Percentiles rank a stretch among this genome's conserved stretches.
phyloP scores from a whole-genome alignment of 2,797 vertebrate species.

The Fistularia tabacaria region DNA sequence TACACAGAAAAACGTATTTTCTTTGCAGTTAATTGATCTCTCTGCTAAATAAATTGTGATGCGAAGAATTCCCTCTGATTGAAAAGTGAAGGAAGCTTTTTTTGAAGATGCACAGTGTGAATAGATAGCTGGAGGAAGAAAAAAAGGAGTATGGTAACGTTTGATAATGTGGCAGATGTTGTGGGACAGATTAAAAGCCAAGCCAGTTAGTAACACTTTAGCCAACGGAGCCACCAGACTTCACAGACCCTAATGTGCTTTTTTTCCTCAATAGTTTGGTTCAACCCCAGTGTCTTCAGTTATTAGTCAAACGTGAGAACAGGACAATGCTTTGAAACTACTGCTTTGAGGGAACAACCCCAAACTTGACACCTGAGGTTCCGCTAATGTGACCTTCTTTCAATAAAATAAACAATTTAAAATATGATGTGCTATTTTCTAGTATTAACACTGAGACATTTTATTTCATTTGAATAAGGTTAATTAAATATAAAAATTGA shows the following conservation, averaged over 20 bases:
- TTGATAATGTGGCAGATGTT: not conserved
- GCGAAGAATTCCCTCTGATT: not conserved
- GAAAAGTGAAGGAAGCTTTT: too few species aligned
- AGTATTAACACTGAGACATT: too few species aligned
- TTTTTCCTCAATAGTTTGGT: slow-evolving; percentile 10
- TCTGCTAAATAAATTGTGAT: slow-evolving; percentile 1
- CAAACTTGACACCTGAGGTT: not conserved
- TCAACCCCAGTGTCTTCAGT: slow-evolving; percentile 19
- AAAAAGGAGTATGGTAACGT: not conserved
- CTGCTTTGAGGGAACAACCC: slow-evolving; percentile 1
- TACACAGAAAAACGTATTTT: slow-evolving; percentile 3
- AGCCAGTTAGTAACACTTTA: slow-evolving; percentile 25
- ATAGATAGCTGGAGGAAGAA: too few species aligned
- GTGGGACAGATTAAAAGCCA: too few species aligned
- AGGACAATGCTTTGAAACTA: slow-evolving; percentile 1
- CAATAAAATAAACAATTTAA: too few species aligned
- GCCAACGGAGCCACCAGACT: slow-evolving; percentile 12
- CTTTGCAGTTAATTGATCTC: slow-evolving; percentile 2
- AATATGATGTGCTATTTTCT: too few species aligned
- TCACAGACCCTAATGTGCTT: slow-evolving; percentile 2
- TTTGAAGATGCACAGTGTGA: too few species aligned
- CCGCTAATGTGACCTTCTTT: not conserved
- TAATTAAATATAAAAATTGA: too few species aligned
- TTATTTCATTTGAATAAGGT: too few species aligned
- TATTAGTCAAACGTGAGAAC: slow-evolving; percentile 24